Percentiles rank a stretch among this genome's conserved stretches.
Conservation (phyloP, 2,797 vertebrate species). For the Microchirus variegatus region DNA sequence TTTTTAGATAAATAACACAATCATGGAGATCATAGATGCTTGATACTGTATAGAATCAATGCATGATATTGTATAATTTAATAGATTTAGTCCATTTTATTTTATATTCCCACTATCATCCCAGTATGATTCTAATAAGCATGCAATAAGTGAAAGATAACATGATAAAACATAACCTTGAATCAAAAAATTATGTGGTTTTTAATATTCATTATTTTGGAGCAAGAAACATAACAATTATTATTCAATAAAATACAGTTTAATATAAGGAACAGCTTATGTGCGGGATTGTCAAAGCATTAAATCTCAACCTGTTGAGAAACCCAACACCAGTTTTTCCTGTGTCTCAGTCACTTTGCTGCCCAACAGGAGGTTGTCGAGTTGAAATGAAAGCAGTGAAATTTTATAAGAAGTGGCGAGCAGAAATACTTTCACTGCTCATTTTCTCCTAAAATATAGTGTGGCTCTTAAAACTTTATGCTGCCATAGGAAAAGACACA, state of each 20-base stretch:
- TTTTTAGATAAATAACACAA: no score
- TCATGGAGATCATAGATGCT: no score
- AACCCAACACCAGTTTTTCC: background rate
- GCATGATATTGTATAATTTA: no score
- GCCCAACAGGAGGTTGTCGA: background rate
- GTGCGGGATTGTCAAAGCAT: background rate
- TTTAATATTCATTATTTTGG: background rate
- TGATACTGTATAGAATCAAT: no score
- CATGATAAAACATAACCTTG: no score
- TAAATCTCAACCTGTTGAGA: background rate
- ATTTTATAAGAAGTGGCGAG: constrained; percentile 3
- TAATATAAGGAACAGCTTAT: background rate
- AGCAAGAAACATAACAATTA: background rate
- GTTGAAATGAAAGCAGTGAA: constrained; percentile 14
- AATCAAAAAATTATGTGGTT: no score
- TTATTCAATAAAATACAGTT: background rate
- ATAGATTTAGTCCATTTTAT: no score
- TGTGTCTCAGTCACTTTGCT: background rate
- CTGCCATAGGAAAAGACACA: background rate
- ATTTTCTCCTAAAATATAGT: constrained; percentile 14
- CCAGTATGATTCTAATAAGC: no score
- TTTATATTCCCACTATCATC: no score
- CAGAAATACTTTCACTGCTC: constrained; percentile 3
- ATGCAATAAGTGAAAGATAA: no score
- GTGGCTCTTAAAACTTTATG: constrained; percentile 1